These are phyloP conservation scores for Lampropteryx suffumata DNA, from an alignment of 2,888 invertebrate species.

Conservation along the genomic window DNA sequence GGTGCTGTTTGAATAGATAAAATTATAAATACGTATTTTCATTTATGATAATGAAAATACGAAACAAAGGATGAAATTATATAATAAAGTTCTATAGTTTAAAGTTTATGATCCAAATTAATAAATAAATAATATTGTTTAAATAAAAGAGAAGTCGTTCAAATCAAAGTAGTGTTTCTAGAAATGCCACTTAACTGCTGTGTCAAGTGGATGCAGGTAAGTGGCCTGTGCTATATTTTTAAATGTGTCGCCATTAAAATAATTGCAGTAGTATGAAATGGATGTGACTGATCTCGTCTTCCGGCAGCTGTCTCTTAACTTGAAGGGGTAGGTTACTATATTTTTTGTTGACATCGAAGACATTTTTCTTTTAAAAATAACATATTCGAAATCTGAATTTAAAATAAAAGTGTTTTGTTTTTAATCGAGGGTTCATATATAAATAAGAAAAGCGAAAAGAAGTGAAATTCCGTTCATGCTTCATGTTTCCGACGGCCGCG, in stretches of 20 bases:
- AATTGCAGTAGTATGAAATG: slow-evolving; percentile 39
- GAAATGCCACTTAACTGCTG: slow-evolving; percentile 26
- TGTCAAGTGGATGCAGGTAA: slow-evolving; percentile 30
- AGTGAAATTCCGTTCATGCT: too few species aligned
- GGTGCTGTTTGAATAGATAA: too few species aligned
- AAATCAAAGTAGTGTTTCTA: slow-evolving; percentile 12
- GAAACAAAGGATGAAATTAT: too few species aligned
- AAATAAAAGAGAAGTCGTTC: background rate
- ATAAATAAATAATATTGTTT: too few species aligned
- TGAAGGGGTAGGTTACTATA: slow-evolving; percentile 15
- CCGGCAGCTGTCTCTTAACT: slow-evolving; percentile 41
- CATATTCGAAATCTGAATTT: too few species aligned
- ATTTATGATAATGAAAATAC: background rate
- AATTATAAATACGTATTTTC: background rate
- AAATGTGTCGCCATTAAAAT: slow-evolving; percentile 42
- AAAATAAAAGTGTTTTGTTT: too few species aligned
- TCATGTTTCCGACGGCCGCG: too few species aligned
- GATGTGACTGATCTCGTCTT: slow-evolving; percentile 31
- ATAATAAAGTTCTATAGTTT: too few species aligned
- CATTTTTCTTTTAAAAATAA: background rate
- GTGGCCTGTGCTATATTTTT: slow-evolving; percentile 37
- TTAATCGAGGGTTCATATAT: too few species aligned
- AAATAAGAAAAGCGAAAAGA: too few species aligned
- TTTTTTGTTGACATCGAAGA: slow-evolving; percentile 6
- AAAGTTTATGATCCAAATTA: too few species aligned